These are phyloP conservation scores for Albula goreensis DNA, from an alignment of 2,113 vertebrate species.

Conservation along the genomic window DNA sequence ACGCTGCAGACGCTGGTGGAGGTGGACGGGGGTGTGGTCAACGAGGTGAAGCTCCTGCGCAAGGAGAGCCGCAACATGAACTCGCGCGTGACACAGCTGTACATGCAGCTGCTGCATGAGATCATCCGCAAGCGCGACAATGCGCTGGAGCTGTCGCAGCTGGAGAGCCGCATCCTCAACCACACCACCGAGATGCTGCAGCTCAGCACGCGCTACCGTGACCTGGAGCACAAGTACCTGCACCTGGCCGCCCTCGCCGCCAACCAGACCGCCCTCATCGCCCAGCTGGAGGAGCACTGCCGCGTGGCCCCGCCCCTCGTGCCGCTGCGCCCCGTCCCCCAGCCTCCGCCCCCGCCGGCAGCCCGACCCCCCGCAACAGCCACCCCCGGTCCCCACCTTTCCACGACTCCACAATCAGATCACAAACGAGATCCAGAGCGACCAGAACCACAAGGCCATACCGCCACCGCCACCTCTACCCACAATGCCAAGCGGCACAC, in stretches of 20 bases:
- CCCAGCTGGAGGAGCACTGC: slow-evolving; percentile 81
- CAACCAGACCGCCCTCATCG: slow-evolving; percentile 78
- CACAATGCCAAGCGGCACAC: slow-evolving; percentile 78
- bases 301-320: slow-evolving; percentile 59
- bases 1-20: slow-evolving; percentile 83
- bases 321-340: slow-evolving; percentile 51
- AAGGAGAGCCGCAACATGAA: slow-evolving; percentile 90
- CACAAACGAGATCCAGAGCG: slow-evolving; percentile 85
- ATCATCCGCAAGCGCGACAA: slow-evolving; percentile 86
- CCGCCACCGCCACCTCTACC: slow-evolving; percentile 73
- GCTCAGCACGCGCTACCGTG: slow-evolving; percentile 79
- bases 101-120: slow-evolving; percentile 86
- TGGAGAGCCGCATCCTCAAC: slow-evolving; percentile 83
- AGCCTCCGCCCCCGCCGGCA: slow-evolving; percentile 60
- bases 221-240: slow-evolving; percentile 85
- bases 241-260: slow-evolving; percentile 76
- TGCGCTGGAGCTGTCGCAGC: slow-evolving; percentile 80
- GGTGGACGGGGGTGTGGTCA: slow-evolving; percentile 84
- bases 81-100: slow-evolving; percentile 82
- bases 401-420: slow-evolving; percentile 81
- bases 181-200: slow-evolving; percentile 84
- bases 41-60: slow-evolving; percentile 82
- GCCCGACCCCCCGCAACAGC: slow-evolving; percentile 39
- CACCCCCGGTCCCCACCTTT: slow-evolving; percentile 59
- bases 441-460: slow-evolving; percentile 80